phyloP scores from a whole-genome alignment of 2,113 vertebrate species.

The Rhea pennata region DNA sequence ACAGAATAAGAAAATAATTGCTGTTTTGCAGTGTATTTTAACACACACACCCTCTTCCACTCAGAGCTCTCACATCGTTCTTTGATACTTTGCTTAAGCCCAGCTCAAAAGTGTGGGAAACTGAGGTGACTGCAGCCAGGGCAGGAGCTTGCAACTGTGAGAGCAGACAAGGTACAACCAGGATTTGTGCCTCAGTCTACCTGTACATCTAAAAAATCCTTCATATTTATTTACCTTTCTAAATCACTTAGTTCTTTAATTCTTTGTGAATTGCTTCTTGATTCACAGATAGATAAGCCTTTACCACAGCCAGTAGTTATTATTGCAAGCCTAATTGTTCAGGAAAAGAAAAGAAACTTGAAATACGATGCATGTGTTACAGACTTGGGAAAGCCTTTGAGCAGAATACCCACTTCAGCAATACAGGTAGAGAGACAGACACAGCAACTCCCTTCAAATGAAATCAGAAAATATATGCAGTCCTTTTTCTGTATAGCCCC shows the following conservation, averaged over 20 bases:
- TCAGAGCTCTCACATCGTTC: not conserved
- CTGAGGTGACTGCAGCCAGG: not conserved
- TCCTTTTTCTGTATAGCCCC: not conserved
- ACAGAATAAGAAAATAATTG: not conserved
- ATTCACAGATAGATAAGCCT: not conserved
- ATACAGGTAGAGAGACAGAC: not conserved
- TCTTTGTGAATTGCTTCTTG: not conserved
- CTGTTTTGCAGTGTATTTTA: not conserved
- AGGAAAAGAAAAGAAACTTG: not conserved
- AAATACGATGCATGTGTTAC: not conserved
- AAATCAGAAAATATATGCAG: not conserved
- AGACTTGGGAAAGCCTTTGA: not conserved
- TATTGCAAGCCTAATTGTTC: not conserved
- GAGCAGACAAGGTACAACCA: not conserved
- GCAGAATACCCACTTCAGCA: not conserved
- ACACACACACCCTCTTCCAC: not conserved
- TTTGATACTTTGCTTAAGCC: not conserved
- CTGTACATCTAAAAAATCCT: not conserved
- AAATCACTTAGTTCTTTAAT: not conserved
- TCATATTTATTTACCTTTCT: not conserved
- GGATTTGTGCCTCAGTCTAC: not conserved
- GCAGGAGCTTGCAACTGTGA: not conserved
- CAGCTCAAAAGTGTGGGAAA: not conserved
- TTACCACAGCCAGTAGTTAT: not conserved
- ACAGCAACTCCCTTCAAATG: not conserved